Percentiles rank a stretch among this genome's conserved stretches.
phyloP scores from a whole-genome alignment of 1,140 invertebrate genomes.

The Formica selysi region DNA sequence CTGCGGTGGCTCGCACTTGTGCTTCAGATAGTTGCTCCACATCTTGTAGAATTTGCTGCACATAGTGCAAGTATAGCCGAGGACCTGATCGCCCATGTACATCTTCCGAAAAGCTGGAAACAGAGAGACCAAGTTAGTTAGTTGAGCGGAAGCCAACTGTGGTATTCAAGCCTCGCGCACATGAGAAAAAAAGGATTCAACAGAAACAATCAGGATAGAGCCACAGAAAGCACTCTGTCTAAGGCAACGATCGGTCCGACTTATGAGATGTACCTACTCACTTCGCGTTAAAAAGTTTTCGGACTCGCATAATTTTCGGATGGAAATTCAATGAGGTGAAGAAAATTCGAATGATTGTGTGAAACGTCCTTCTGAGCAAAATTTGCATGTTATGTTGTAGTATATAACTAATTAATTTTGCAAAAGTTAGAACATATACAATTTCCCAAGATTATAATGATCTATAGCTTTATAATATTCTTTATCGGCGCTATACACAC shows the following conservation, averaged over 20 bases:
- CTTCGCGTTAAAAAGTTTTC: not conserved
- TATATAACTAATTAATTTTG: too few relatives aligned
- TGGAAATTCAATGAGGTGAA: not conserved
- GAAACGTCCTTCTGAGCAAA: not conserved
- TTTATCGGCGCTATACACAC: too few relatives aligned
- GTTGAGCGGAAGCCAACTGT: not conserved
- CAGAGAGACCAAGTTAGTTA: slow-evolving; percentile 77
- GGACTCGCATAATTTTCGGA: not conserved
- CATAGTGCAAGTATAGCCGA: slow-evolving; percentile 86
- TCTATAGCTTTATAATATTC: too few relatives aligned
- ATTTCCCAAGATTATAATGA: too few relatives aligned
- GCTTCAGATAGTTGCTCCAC: slow-evolving; percentile 86
- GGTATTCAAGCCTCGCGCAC: slow-evolving; percentile 12
- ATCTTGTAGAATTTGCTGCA: slow-evolving; percentile 87
- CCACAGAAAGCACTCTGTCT: slow-evolving; percentile 39
- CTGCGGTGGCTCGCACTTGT: slow-evolving; percentile 86
- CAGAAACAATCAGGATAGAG: slow-evolving; percentile 44
- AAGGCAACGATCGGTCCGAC: not conserved
- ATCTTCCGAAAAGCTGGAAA: slow-evolving; percentile 86
- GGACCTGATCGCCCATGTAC: slow-evolving; percentile 85
- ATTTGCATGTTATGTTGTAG: too few relatives aligned
- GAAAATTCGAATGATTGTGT: slow-evolving; percentile 18
- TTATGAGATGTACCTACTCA: slow-evolving; percentile 40
- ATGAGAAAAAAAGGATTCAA: slow-evolving; percentile 29
- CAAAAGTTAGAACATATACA: too few relatives aligned